Conservation (phyloP, 2,888 invertebrate species). For the Elaeidobius kamerunicus region DNA sequence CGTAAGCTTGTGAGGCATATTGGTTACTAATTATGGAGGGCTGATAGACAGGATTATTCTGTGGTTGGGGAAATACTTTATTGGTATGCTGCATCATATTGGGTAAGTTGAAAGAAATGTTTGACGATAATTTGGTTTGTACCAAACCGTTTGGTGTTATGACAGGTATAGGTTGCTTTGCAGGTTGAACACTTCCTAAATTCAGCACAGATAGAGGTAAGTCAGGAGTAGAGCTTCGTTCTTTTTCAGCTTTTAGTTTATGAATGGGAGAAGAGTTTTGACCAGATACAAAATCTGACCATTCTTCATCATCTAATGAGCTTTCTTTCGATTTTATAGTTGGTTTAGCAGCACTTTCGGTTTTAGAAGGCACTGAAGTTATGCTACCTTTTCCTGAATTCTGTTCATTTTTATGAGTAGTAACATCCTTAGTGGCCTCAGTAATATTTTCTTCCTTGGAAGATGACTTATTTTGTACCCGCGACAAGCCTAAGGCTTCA, state of each 20-base stretch:
- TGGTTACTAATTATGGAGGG: slow-evolving; percentile 45
- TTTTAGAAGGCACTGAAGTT: background rate
- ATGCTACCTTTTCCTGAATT: background rate
- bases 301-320: slow-evolving; percentile 52
- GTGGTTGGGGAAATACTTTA: slow-evolving; percentile 19
- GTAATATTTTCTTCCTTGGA: background rate
- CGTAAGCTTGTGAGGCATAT: slow-evolving; percentile 36
- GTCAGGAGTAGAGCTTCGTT: slow-evolving; percentile 44
- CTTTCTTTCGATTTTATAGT: slow-evolving; percentile 10
- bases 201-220: slow-evolving; percentile 46
- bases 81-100: slow-evolving; percentile 25
- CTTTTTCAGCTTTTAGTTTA: slow-evolving; percentile 34
- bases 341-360: background rate
- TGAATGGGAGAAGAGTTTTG: slow-evolving; percentile 36
- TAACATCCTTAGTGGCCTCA: background rate
- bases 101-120: slow-evolving; percentile 18
- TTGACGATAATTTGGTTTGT: slow-evolving; percentile 44
- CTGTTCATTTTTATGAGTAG: background rate
- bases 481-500: slow-evolving; percentile 40
- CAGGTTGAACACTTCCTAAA: slow-evolving; percentile 44
- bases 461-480: slow-evolving; percentile 22
- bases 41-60: slow-evolving; percentile 21
- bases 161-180: slow-evolving; percentile 46
- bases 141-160: slow-evolving; percentile 46
- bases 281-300: slow-evolving; percentile 59